Conservation (phyloP, 2,888 invertebrate genomes). For the Agrenia bidenticulata region DNA sequence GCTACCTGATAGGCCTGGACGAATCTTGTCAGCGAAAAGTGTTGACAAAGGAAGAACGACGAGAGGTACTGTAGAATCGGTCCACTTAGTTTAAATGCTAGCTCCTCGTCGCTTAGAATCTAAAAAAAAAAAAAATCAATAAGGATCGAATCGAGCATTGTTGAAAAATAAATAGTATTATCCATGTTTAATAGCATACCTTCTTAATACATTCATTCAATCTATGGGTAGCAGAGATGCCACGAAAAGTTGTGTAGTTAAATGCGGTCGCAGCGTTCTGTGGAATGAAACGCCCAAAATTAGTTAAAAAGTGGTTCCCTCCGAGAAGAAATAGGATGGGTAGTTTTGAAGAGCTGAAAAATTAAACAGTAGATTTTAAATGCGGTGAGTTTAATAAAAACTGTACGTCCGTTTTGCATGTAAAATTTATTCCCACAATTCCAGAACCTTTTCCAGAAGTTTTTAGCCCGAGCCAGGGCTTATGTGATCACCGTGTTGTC, state of each 20-base stretch:
- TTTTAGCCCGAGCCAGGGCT: no score
- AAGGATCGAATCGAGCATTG: background rate
- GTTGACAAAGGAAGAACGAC: conserved; percentile 20
- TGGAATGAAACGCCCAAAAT: conserved; percentile 35
- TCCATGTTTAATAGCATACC: no score
- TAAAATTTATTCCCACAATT: no score
- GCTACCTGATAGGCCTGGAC: conserved; percentile 25
- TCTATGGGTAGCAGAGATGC: conserved; percentile 27
- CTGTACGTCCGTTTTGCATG: background rate
- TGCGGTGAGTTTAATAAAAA: background rate
- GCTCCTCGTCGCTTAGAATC: conserved; percentile 20
- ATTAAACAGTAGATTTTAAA: conserved; percentile 1
- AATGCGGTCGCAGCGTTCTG: conserved; percentile 32
- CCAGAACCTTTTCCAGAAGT: no score
- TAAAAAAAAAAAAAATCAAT: background rate
- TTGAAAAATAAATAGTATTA: conserved; percentile 3
- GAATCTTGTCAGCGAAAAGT: conserved; percentile 36
- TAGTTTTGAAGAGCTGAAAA: conserved; percentile 30
- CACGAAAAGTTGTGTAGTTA: conserved; percentile 36
- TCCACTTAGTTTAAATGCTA: conserved; percentile 38
- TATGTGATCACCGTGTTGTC: no score
- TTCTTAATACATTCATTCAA: conserved; percentile 36
- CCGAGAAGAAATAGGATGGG: conserved; percentile 43
- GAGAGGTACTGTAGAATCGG: conserved; percentile 32
- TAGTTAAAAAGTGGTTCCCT: conserved; percentile 30